Evolutionary conservation across 2,888 invertebrate genomes (phyloP).

Genomic region (Bursaphelenchus okinawaensis): DNA sequence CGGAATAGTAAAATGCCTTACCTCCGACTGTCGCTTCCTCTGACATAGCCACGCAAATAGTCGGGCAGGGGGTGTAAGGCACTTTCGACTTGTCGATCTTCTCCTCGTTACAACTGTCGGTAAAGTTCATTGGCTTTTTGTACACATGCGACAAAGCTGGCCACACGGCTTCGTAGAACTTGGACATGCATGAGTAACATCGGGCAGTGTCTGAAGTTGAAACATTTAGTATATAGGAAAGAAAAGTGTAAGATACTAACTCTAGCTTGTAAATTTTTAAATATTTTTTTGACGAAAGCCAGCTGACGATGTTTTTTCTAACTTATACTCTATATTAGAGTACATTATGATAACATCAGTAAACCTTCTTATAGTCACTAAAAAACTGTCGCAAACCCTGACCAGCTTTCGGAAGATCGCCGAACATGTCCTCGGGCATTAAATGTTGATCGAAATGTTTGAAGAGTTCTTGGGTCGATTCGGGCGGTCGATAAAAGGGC

Average conservation of each 20-base stretch:
- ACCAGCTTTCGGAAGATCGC: background rate
- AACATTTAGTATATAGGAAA: background rate
- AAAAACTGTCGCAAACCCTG: background rate
- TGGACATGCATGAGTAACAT: constrained; percentile 57
- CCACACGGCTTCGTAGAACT: constrained; percentile 52
- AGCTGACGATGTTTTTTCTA: too few species aligned
- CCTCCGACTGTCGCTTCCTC: constrained; percentile 53
- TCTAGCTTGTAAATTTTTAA: too few species aligned
- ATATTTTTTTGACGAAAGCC: too few species aligned
- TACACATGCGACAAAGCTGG: constrained; percentile 44
- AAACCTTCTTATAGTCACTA: background rate
- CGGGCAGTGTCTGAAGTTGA: constrained; percentile 44
- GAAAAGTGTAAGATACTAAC: too few species aligned
- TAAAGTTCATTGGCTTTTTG: constrained; percentile 51
- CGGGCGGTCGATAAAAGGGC: background rate
- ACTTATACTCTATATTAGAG: too few species aligned
- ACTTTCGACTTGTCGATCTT: constrained; percentile 21
- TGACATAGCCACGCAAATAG: constrained; percentile 49
- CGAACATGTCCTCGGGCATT: background rate
- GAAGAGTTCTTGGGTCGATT: background rate
- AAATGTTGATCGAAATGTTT: background rate
- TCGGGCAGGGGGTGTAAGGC: constrained; percentile 45
- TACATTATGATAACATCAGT: background rate
- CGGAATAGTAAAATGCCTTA: constrained; percentile 15
- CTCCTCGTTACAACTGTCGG: constrained; percentile 38